A percentile compares a stretch with the other conserved stretches of the same genome.
Conservation (phyloP, 2,113 vertebrate genomes). For the Hemibagrus wyckioides region DNA sequence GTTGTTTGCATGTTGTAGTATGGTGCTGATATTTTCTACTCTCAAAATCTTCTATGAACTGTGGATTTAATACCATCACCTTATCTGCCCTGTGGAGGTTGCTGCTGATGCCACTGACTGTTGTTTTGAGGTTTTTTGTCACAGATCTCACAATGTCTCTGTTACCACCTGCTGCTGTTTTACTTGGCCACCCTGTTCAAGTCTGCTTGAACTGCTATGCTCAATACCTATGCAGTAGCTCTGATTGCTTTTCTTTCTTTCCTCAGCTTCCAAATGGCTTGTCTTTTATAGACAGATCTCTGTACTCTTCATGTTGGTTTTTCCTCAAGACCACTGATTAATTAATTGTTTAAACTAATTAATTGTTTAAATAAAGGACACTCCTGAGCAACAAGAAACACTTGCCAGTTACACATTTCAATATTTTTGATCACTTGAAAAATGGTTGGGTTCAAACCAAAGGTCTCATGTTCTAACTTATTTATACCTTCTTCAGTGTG, state of each 20-base stretch:
- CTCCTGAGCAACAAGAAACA: not conserved
- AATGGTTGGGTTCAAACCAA: not conserved
- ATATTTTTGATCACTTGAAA: not conserved
- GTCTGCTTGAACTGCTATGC: no score
- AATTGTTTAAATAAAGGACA: not conserved
- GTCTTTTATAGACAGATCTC: not conserved
- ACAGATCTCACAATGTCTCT: not conserved
- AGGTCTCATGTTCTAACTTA: not conserved
- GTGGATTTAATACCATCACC: not conserved
- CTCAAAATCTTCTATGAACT: not conserved
- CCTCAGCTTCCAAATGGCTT: not conserved
- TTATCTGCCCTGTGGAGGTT: not conserved
- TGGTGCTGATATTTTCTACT: not conserved
- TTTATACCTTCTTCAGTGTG: not conserved
- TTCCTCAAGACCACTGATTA: no score
- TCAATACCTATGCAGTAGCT: not conserved
- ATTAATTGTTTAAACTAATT: no score
- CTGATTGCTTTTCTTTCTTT: not conserved
- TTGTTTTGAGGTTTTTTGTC: not conserved
- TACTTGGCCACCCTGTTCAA: not conserved
- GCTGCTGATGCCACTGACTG: not conserved
- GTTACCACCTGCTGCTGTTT: not conserved
- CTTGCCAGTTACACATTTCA: not conserved
- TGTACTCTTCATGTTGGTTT: not conserved
- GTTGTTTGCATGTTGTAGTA: not conserved